phyloP scores from a whole-genome alignment of 2,113 vertebrate genomes.

The Columba livia region DNA sequence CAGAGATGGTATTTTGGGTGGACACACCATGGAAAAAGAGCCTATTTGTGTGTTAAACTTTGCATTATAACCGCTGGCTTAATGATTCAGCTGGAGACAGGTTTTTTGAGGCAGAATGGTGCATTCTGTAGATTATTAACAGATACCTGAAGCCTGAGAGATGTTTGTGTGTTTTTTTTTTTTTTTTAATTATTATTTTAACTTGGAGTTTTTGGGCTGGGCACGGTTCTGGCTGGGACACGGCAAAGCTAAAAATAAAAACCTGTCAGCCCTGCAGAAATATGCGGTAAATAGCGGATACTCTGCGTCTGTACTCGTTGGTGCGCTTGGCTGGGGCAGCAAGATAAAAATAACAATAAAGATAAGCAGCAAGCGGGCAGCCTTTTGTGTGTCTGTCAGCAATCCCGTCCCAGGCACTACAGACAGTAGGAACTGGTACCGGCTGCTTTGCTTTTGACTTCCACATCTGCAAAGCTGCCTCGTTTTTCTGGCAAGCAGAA shows the following conservation, averaged over 20 bases:
- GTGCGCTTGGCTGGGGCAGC: not conserved
- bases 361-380: not conserved
- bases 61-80: not conserved
- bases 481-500: not conserved
- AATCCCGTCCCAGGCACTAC: rapidly evolving
- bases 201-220: rapidly evolving
- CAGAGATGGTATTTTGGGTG: not conserved
- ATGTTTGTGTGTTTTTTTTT: not conserved
- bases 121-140: not conserved
- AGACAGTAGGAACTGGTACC: not conserved
- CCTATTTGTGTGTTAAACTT: not conserved
- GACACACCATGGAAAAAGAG: not conserved
- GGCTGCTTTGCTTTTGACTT: not conserved
- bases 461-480: not conserved
- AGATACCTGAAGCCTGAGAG: not conserved
- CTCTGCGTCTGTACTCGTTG: not conserved
- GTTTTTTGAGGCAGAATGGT: not conserved
- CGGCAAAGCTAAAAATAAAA: not conserved
- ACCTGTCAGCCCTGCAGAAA: rapidly evolving
- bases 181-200: not conserved
- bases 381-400: rapidly evolving
- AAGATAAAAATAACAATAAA: not conserved
- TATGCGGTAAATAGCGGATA: rapidly evolving
- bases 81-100: not conserved
- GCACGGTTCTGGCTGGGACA: not conserved